Percentiles rank a stretch among this genome's conserved stretches.
phyloP scores from a whole-genome alignment of 2,797 vertebrate genomes.

The Rhincodon typus region DNA sequence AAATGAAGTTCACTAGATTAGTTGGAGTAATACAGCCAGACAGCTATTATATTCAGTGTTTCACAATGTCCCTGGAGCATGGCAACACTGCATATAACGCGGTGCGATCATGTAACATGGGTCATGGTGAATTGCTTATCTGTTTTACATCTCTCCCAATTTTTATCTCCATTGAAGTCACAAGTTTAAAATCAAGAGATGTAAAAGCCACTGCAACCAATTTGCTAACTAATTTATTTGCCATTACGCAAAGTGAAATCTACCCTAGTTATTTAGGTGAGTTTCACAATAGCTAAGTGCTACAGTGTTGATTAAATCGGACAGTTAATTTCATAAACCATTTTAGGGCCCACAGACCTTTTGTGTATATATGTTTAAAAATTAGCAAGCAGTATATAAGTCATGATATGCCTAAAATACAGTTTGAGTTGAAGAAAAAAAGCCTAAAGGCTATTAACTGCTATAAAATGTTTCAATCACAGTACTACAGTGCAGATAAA shows the following conservation, averaged over 20 bases:
- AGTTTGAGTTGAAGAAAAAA: neutral
- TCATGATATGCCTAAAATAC: neutral
- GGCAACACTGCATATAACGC: too few species aligned
- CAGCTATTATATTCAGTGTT: neutral
- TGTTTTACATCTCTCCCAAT: neutral
- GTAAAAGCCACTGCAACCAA: neutral
- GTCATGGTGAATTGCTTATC: neutral
- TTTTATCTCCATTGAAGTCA: neutral
- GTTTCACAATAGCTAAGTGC: conserved; percentile 9
- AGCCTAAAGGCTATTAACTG: neutral
- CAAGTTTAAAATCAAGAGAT: neutral
- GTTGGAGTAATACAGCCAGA: neutral
- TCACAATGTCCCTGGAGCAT: too few species aligned
- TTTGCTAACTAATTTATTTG: neutral
- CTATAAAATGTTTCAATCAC: neutral
- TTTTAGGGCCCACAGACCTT: neutral
- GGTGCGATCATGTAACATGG: neutral
- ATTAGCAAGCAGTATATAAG: neutral
- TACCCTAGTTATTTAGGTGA: neutral
- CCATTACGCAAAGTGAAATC: neutral
- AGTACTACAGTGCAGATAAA: neutral
- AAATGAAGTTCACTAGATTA: conserved; percentile 13
- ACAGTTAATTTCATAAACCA: neutral
- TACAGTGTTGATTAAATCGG: neutral
- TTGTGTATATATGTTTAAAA: neutral